phyloP scores from a whole-genome alignment of 2,113 vertebrate genomes.

The Thalassoma bifasciatum region DNA sequence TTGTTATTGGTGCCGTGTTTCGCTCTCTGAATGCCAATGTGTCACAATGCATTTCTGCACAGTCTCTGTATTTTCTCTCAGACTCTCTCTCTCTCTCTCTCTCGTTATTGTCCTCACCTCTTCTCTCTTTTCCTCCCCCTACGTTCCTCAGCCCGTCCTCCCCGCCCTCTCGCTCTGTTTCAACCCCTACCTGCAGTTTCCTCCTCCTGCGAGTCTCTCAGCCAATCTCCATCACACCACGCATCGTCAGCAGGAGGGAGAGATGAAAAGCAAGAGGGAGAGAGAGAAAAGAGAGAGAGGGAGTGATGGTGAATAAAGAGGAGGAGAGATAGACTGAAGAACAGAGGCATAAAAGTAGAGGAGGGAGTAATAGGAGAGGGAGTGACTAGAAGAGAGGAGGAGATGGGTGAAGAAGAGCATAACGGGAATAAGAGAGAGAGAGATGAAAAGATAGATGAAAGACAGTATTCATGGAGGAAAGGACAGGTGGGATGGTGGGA shows the following conservation, averaged over 20 bases:
- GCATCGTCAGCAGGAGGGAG: conserved; percentile 35
- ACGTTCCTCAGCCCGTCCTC: background rate
- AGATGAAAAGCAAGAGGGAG: conserved; percentile 20
- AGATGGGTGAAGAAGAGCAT: conserved; percentile 39
- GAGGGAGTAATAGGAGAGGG: conserved; percentile 7
- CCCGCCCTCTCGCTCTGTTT: conserved; percentile 18
- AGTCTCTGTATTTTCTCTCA: background rate
- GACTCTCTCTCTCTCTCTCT: background rate
- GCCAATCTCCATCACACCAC: conserved; percentile 61
- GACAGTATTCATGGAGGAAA: conserved; percentile 44
- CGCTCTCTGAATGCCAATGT: conserved; percentile 44
- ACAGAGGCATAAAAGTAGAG: conserved; percentile 17
- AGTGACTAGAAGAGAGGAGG: conserved; percentile 25
- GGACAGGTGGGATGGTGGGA: conserved; percentile 42
- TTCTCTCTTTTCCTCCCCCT: background rate
- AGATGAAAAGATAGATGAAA: conserved; percentile 61
- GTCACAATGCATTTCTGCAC: conserved; percentile 8
- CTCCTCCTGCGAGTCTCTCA: conserved; percentile 46
- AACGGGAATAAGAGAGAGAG: conserved; percentile 37
- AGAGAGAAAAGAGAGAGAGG: background rate
- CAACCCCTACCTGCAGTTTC: conserved; percentile 47
- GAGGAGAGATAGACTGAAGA: conserved; percentile 23
- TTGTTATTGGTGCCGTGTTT: conserved; percentile 24
- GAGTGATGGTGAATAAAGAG: conserved; percentile 27
- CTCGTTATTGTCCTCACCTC: background rate